phyloP scores from a whole-genome alignment of 1,140 invertebrate genomes.

The Myzus persicae region DNA sequence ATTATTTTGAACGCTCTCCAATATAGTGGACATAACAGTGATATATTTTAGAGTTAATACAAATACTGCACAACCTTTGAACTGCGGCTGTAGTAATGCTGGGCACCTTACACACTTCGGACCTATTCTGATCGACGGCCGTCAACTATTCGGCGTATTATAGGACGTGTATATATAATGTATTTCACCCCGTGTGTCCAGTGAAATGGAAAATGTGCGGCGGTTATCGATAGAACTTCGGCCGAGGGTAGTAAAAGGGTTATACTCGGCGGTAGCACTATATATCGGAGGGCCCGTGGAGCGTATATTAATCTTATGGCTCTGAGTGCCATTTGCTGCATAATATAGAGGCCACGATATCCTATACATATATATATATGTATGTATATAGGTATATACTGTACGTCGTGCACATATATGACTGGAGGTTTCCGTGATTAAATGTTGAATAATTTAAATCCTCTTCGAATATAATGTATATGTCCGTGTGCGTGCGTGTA shows the following conservation, averaged over 20 bases:
- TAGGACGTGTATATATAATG: neutral
- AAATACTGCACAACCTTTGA: neutral
- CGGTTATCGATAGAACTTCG: neutral
- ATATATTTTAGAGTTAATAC: neutral
- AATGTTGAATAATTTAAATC: slow-evolving; percentile 56
- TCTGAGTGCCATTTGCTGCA: neutral
- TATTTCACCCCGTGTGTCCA: neutral
- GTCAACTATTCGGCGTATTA: neutral
- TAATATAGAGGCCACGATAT: slow-evolving; percentile 34
- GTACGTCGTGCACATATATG: neutral
- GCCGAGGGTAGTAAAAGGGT: neutral
- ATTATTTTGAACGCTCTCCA: neutral
- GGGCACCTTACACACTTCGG: neutral
- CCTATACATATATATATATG: neutral
- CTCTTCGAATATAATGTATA: neutral
- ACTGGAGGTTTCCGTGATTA: slow-evolving; percentile 29
- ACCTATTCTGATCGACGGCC: neutral
- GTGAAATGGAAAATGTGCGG: neutral
- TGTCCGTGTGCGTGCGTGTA: neutral
- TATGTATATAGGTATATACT: neutral
- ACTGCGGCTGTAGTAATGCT: neutral
- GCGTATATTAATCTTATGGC: slow-evolving; percentile 41
- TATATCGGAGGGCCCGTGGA: neutral
- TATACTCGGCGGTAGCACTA: neutral
- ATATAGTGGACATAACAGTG: neutral